These are phyloP conservation scores for Brachionus paranguensis DNA, from an alignment of 1,140 invertebrate species.

Conservation along the genomic window DNA sequence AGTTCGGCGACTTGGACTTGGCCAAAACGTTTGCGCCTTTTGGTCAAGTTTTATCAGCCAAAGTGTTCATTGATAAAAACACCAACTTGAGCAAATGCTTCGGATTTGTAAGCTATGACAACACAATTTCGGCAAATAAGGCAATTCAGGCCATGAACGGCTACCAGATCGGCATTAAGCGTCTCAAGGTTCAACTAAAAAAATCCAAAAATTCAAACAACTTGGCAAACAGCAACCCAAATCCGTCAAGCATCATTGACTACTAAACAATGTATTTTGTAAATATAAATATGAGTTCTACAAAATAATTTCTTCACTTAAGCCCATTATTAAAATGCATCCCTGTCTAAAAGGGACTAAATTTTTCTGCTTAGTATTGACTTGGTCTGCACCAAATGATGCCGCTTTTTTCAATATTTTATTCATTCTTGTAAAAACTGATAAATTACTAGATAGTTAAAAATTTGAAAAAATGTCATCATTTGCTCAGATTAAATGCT, in stretches of 20 bases:
- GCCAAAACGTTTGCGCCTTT: constrained; percentile 99
- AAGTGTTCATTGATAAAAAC: constrained; percentile 98
- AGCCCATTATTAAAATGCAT: not conserved
- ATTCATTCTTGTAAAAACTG: not conserved
- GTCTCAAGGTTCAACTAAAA: constrained; percentile 98
- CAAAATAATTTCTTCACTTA: not conserved
- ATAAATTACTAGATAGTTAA: not conserved
- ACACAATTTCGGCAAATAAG: constrained; percentile 88
- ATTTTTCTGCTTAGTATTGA: not conserved
- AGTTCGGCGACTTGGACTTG: constrained; percentile 94
- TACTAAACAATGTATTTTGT: not conserved
- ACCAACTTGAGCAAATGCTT: constrained; percentile 99
- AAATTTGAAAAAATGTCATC: not conserved
- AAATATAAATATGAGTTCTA: not conserved
- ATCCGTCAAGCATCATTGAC: not conserved
- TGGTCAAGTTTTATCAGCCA: constrained; percentile 97
- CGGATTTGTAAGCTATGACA: constrained; percentile 99
- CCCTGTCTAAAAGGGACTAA: not conserved
- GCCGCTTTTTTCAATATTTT: not conserved
- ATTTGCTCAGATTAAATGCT: not conserved
- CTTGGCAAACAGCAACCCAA: not conserved
- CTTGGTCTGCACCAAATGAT: not conserved
- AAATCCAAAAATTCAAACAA: constrained; percentile 88
- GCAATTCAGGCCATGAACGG: constrained; percentile 99
- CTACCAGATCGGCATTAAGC: constrained; percentile 97